Evolutionary conservation across 2,888 invertebrate genomes (phyloP), one percentile per base, ranked within the genome.

Genomic region (Capitulum mitella): DNA sequence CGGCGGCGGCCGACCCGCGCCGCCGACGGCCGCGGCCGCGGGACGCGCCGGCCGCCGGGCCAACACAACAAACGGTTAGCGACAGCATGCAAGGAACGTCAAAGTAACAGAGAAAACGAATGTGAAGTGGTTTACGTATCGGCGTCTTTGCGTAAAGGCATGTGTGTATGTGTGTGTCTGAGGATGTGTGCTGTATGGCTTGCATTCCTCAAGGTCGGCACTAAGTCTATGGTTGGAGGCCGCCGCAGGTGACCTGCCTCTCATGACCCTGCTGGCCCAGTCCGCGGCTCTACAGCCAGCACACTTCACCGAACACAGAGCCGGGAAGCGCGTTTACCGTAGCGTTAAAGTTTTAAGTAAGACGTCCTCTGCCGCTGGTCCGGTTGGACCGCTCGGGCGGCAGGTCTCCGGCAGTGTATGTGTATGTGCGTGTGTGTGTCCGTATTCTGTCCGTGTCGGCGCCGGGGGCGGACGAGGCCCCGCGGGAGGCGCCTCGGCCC

Each of bases 361-460:
- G n/a, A n/a, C n/a, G n/a, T n/a, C n/a, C n/a, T n/a, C n/a, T n/a
- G n/a, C n/a, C n/a, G n/a, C n/a, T n/a, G n/a, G n/a, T n/a, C n/a
- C n/a, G n/a, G n/a, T n/a, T n/a, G n/a, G n/a, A n/a, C n/a, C n/a
- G n/a, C n/a, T n/a, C n/a, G n/a, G n/a, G n/a, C n/a, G n/a, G n/a
- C n/a, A n/a, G n/a, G n/a, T n/a, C n/a, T n/a, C n/a, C n/a, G n/a
- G n/a, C n/a, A 43, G 12, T 43, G 77, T 77, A n/a, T 48, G 16
- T n/a, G 77, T n/a, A n/a, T 77, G 34, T 54, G 77, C 54, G 34
- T 77, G 34, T 19, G 54, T 34, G 34, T 54, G 77, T 54, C 37
- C 19, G 77, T 77, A 1, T 6, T 19, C 16, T n/a, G 22, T 6
- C 26, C 40, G 34, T 77, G 77, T 29, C 54, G 26, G 32, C 34